Conservation (phyloP, 64 coral and sea anemone species). For the Orbicella faveolata region DNA sequence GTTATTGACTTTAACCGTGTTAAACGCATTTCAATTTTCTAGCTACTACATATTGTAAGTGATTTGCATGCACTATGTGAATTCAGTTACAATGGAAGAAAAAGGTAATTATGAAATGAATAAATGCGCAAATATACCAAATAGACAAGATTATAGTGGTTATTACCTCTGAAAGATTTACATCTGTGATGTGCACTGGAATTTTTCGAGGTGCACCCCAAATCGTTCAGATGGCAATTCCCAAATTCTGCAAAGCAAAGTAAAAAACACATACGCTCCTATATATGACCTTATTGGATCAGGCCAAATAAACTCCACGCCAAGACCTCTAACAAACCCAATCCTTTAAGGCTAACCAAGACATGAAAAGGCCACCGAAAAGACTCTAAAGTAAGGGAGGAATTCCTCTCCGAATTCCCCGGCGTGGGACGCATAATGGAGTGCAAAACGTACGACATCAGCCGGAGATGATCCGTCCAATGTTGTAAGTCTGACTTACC, state of each 20-base stretch:
- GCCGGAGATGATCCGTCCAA: too few relatives aligned
- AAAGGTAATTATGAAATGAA: not conserved
- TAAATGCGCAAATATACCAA: too few relatives aligned
- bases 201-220: not conserved
- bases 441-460: too few relatives aligned
- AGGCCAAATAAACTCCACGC: not conserved
- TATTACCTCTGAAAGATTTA: conserved; percentile 13
- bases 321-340: not conserved
- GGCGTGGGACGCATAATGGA: too few relatives aligned
- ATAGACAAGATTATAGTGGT: not conserved
- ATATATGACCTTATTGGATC: too few relatives aligned
- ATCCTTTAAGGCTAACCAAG: too few relatives aligned
- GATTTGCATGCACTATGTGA: too few relatives aligned
- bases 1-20: too few relatives aligned
- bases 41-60: too few relatives aligned
- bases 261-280: not conserved
- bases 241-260: not conserved
- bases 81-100: too few relatives aligned
- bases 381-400: not conserved
- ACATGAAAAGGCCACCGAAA: too few relatives aligned
- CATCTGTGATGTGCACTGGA: not conserved
- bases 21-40: too few relatives aligned
- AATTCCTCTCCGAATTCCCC: not conserved
- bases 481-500: not conserved
- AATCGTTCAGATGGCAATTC: not conserved